phyloP scores from a whole-genome alignment of 2,113 vertebrate genomes.

The Mus pahari region DNA sequence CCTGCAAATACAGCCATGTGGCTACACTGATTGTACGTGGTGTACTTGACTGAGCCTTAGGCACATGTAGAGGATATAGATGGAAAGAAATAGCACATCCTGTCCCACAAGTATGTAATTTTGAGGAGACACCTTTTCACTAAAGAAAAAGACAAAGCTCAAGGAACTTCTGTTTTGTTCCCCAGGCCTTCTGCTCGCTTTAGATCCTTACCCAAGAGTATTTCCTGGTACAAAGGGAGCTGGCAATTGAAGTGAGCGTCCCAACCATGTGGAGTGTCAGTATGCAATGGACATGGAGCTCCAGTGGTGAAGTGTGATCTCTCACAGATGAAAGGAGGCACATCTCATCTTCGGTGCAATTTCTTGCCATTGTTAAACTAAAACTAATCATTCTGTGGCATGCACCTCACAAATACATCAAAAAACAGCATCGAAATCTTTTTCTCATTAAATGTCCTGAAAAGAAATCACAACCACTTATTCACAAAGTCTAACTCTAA shows the following conservation, averaged over 20 bases:
- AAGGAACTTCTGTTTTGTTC: not conserved
- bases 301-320: not conserved
- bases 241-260: not conserved
- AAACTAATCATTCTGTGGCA: not conserved
- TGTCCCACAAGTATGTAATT: not conserved
- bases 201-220: not conserved
- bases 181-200: not conserved
- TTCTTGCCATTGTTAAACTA: conserved; percentile 24
- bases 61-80: too few species aligned
- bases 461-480: not conserved
- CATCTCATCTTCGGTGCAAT: not conserved
- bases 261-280: not conserved
- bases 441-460: not conserved
- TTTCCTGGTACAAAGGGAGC: not conserved
- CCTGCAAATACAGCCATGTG: not conserved
- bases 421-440: conserved; percentile 19
- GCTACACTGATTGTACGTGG: not conserved
- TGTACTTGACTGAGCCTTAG: not conserved
- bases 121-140: not conserved
- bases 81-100: not conserved
- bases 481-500: not conserved
- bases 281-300: not conserved
- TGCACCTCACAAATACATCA: conserved; percentile 2
- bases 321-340: not conserved
- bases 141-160: not conserved